Evolutionary conservation across 2,113 vertebrate genomes (phyloP), one percentile per base, ranked within the genome.

Genomic region (Pedetes capensis): DNA sequence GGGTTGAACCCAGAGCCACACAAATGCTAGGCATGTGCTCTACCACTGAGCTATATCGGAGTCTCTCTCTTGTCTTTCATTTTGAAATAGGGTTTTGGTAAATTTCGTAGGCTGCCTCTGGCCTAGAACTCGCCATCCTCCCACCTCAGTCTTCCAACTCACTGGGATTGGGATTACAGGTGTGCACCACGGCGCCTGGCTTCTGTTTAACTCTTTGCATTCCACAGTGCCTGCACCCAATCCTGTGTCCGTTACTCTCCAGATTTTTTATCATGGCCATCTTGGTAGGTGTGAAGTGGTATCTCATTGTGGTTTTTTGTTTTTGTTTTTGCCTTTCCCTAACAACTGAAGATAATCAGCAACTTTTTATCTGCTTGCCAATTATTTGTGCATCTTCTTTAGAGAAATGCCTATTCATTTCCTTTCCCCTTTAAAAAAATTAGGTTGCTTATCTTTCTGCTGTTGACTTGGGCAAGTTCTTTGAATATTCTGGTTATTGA

Each of bases 361-460:
- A 71, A 85, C 29, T 81, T 80, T 66, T 82, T 53, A 8, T 93
- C 44, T 69, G 57, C 32, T 92, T 80, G 68, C 44, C 57, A 39
- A 18, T 69, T 37, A 51, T 29, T 64, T n/a, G 7, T 68, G 1
- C 57, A 23, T 57, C 64, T 83, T 92, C 27, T 95, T 42, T 55
- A 20, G 27, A 74, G 37, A 91, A 88, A 93, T 68, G 42, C 69
- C 34, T 71, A n/a, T 59, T 90, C 64, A 64, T 42, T 93, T 95
- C 64, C 64, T 92, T 86, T 87, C 37, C 37, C 55, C 4, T 47
- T 95, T 95, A n/a, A 32, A 88, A 94, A 29, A 82, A 86, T 55
- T 66, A 82, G 37, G 17, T 80, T 51, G 6, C 9, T 66, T 39
- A 18, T 53, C 29, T 79, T 95, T 91, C 74, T 88, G n/a, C 83